Evolutionary conservation across 2,888 invertebrate species (phyloP), one percentile per base, ranked within the genome.

Genomic region (Drosophila mayaguana): DNA sequence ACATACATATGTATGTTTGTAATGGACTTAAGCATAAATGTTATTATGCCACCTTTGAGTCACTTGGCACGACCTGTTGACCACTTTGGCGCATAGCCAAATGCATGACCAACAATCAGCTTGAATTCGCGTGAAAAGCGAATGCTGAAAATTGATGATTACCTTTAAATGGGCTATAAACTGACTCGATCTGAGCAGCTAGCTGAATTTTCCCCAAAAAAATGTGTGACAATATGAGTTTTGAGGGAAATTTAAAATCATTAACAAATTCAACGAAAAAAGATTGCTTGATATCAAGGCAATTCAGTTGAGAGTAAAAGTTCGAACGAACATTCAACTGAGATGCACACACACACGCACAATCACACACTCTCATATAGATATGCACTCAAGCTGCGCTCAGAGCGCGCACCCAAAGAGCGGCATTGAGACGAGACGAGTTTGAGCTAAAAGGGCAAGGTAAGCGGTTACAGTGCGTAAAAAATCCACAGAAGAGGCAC

Each of bases 41-140:
- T 43, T 20, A 14, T 34, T 45, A 36, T 38, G 42, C 34, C 34
- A 25, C 53, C 5, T 36, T 75, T 68, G 75, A 77, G 43, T 78
- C 67, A 78, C 45, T 70, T 56, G 40, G 45, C 68, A 54, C 74
- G 80, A 82, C 82, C 87, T 80, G 80, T 76, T 80, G 75, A 63
- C 57, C 70, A 55, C 20, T 59, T 66, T 85, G 83, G 88, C 81
- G 18, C 46, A 40, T 14, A 42, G 74, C 83, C 88, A 88, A 63
- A 34, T 54, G 65, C 62, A 67, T 70, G 69, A 56, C 36, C 63
- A 72, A 46, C 57, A 11, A 36, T 53, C 53, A 78, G 64, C 65
- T 57, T 32, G 36, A 65, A 28, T 78, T 75, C 76, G 61, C 70
- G 18, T 32, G 80, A 85, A 87, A 75, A 69, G 45, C 53, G 34